Evolutionary conservation across 37 sponge, comb jelly and placozoan species (phyloP), one percentile per base, ranked within the genome.

Genomic region (Agelas oroides): DNA sequence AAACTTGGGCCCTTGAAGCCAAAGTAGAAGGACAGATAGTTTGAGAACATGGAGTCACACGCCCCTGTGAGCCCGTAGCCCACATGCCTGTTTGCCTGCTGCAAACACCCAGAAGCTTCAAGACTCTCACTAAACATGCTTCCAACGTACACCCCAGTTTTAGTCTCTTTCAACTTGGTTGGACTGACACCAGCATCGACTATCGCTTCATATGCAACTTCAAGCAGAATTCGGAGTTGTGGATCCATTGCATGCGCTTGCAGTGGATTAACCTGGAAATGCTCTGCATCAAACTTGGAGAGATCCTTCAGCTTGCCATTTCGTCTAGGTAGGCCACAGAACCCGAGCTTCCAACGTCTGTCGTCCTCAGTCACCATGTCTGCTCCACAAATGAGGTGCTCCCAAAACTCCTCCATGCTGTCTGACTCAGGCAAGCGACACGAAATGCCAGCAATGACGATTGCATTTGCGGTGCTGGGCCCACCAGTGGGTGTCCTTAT

Each of bases 1-100:
- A 84, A 16, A 62, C 76, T 78, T 3, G 93, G 93, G 17, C 93
- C 93, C 0, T 77, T 87, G 56, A 92, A 62, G 59, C 88, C 86
- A 59, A 89, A 89, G 70, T 85, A 73, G 59, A 85, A 89, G 20
- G 93, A 89, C 24, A 92, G 35, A 24, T 63, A 27, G 59, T 84
- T 89, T 24, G 93, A 71, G 37, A 73, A 53, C 91, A 90, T 86
- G 52, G 58, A 83, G 34, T 57, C 35, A 53, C 64, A 59, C 13
- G 66, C 67, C 18, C 88, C 82, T 2, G 71, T 64, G 38, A 65
- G 39, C 14, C 79, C 73, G 53, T 87, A 84, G 12, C 79, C 81
- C 19, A 41, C 34, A 35, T 68, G 68, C 24, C 2, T 36, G 25
- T 84, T 57, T 3, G 75, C 73, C 12, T 83, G 36, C 17, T 59